Conservation (phyloP, 2,113 vertebrate species). For the Pipa parva region DNA sequence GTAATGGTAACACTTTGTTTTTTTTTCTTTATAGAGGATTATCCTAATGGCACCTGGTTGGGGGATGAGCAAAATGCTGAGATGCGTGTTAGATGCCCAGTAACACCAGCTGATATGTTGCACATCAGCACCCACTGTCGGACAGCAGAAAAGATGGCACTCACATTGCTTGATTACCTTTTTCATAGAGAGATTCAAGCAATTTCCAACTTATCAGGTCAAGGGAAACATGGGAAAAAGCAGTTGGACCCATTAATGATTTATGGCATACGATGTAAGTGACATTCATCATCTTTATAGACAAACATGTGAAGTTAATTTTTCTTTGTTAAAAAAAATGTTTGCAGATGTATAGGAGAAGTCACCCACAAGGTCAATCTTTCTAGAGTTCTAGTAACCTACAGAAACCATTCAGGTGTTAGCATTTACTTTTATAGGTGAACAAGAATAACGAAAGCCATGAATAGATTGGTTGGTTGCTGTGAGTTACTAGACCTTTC, state of each 20-base stretch:
- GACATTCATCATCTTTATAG: background rate
- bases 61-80: constrained; percentile 92
- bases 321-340: too few species aligned
- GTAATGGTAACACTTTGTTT: too few species aligned
- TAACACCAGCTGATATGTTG: constrained; percentile 89
- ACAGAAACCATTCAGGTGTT: too few species aligned
- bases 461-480: too few species aligned
- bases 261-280: constrained; percentile 95
- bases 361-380: too few species aligned
- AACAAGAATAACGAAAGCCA: too few species aligned
- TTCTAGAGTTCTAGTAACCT: too few species aligned
- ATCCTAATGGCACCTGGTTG: constrained; percentile 88
- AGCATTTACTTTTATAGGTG: too few species aligned
- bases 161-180: constrained; percentile 91
- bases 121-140: constrained; percentile 95
- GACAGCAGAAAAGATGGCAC: constrained; percentile 94
- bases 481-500: too few species aligned
- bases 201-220: constrained; percentile 93
- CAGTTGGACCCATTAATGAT: constrained; percentile 97
- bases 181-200: constrained; percentile 96
- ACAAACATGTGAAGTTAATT: too few species aligned
- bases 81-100: constrained; percentile 90
- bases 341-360: too few species aligned
- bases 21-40: constrained; percentile 74
- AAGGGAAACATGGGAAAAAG: constrained; percentile 96